phyloP scores from a whole-genome alignment of 1,140 invertebrate genomes.

The Aphaenogaster floridana region DNA sequence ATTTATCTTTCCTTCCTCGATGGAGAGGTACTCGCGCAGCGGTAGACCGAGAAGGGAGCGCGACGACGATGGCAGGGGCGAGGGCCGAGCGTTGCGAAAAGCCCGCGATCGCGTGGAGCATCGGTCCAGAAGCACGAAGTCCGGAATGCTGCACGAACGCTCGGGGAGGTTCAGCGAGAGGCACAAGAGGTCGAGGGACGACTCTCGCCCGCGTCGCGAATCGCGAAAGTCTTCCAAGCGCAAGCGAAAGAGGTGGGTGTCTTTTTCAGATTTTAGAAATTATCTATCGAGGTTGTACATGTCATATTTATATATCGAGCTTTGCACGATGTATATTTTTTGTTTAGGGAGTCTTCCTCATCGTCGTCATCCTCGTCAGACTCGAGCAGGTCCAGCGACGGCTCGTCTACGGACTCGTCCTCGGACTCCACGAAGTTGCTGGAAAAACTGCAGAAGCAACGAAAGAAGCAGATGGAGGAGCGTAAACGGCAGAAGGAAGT shows the following conservation, averaged over 20 bases:
- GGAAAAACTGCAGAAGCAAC: constrained; percentile 91
- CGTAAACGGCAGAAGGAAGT: constrained; percentile 92
- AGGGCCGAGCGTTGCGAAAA: constrained; percentile 51
- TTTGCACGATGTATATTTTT: not conserved
- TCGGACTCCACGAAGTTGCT: constrained; percentile 90
- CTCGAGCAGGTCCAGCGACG: constrained; percentile 60
- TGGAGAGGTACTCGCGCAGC: constrained; percentile 71
- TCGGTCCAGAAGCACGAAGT: constrained; percentile 60
- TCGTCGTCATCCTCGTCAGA: constrained; percentile 74
- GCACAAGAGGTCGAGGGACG: constrained; percentile 70
- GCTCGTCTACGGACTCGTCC: constrained; percentile 82
- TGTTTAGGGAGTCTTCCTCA: constrained; percentile 31
- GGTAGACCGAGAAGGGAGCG: constrained; percentile 43
- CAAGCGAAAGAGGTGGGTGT: constrained; percentile 74
- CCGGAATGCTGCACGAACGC: constrained; percentile 38
- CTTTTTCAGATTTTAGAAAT: not conserved
- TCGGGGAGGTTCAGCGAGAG: constrained; percentile 63
- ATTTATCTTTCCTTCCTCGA: constrained; percentile 25
- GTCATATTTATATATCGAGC: too few species aligned
- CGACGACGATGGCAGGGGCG: constrained; percentile 24
- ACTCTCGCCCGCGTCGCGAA: constrained; percentile 61
- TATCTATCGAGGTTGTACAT: constrained; percentile 3
- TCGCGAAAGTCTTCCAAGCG: constrained; percentile 75
- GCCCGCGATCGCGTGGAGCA: constrained; percentile 44
- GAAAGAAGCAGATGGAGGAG: constrained; percentile 89